Conservation (phyloP, 2,888 invertebrate genomes). For the Melikaiella ostensackeni region DNA sequence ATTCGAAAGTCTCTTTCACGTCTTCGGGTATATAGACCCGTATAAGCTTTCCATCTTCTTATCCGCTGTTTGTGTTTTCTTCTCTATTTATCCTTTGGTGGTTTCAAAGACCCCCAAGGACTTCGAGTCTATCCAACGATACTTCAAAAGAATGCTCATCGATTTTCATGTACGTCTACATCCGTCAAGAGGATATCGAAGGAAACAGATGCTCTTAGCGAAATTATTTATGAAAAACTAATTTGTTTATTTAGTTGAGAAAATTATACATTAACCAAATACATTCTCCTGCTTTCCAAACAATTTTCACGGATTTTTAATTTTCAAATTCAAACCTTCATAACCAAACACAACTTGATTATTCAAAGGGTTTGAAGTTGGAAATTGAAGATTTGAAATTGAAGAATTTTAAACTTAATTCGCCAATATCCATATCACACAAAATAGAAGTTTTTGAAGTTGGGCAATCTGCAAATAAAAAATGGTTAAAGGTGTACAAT, state of each 20-base stretch:
- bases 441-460: too few species aligned
- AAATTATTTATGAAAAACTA: background rate
- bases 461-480: too few species aligned
- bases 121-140: background rate
- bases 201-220: background rate
- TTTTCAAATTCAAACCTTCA: too few species aligned
- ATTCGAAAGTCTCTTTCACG: constrained; percentile 54
- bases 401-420: too few species aligned
- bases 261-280: background rate
- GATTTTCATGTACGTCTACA: background rate
- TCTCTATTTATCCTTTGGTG: background rate
- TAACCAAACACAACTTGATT: too few species aligned
- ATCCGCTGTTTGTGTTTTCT: constrained; percentile 25
- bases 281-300: too few species aligned
- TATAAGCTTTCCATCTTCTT: constrained; percentile 38
- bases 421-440: too few species aligned
- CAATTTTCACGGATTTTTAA: too few species aligned
- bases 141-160: constrained; percentile 37
- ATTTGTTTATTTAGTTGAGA: background rate
- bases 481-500: too few species aligned
- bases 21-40: constrained; percentile 42
- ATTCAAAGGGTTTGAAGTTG: too few species aligned
- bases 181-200: background rate
- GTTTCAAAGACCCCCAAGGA: constrained; percentile 4
- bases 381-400: too few species aligned